Percentiles rank a stretch among this genome's conserved stretches.
Evolutionary conservation across 2,113 vertebrate genomes (phyloP).

Genomic region (Myanophis thanlyinensis): DNA sequence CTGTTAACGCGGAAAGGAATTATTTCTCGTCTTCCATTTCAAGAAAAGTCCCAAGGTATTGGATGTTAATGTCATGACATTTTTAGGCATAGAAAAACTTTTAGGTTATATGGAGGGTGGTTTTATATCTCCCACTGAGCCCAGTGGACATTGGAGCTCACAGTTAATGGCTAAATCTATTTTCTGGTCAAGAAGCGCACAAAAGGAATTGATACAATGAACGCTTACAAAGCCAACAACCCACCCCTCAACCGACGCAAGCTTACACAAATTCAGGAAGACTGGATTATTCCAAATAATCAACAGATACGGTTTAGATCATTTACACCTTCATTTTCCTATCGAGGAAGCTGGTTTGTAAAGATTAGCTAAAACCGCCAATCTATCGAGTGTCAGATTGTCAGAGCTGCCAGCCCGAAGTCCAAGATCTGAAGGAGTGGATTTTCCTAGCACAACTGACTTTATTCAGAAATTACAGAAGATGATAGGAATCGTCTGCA

Average conservation of each 20-base stretch:
- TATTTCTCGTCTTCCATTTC: slow-evolving; percentile 56
- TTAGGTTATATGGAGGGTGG: slow-evolving; percentile 55
- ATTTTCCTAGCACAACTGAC: neutral
- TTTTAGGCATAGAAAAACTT: slow-evolving; percentile 59
- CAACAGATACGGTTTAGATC: neutral
- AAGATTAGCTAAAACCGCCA: too few species aligned
- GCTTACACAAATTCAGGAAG: neutral
- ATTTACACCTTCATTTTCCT: neutral
- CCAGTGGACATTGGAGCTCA: slow-evolving; percentile 32
- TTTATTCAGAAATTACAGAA: neutral
- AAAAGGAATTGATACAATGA: neutral
- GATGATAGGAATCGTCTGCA: neutral
- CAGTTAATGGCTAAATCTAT: slow-evolving; percentile 38
- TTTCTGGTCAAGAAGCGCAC: slow-evolving; percentile 34
- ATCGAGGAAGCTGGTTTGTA: neutral
- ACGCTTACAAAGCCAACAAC: neutral
- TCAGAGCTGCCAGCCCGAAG: neutral
- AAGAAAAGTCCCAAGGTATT: slow-evolving; percentile 51
- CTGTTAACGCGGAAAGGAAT: slow-evolving; percentile 37
- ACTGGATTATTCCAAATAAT: neutral
- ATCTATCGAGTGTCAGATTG: neutral
- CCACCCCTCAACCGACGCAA: neutral
- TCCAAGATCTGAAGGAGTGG: neutral
- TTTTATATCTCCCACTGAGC: slow-evolving; percentile 56
- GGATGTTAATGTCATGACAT: slow-evolving; percentile 66